Evolutionary conservation across 2,888 invertebrate genomes (phyloP), one percentile per base, ranked within the genome.

Genomic region (Rhodophaea formosa): DNA sequence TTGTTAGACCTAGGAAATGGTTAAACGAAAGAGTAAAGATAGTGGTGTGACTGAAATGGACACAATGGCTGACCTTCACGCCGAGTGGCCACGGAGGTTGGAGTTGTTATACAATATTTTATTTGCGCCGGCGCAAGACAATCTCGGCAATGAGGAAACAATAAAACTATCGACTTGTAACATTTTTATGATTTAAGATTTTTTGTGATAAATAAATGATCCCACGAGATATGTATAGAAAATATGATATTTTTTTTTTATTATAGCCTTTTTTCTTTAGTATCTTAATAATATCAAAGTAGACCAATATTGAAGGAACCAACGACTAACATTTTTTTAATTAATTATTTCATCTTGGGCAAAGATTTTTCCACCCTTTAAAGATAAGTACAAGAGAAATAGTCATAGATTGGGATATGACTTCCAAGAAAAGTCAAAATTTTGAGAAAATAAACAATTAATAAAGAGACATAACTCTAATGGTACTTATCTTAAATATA

Each of bases 41-140:
- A 63, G 61, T 68, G 14, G 65, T 67, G 72, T 77, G 73, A 57
- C 72, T 68, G 39, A 69, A 75, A 61, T 23, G 59, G 58, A 55
- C 66, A 82, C 78, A 83, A 81, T 79, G 67, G 62, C n/a, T 69
- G 81, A 77, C 87, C 88, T 88, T 87, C 82, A 73, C 65, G 72
- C 65, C 47, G 32, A 59, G 59, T 63, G 61, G 55, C 63, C 17
- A 59, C 63, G 57, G 60, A 58, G 59, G 65, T 67, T 61, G 55
- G 62, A 71, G 72, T 70, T 70, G 70, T 73, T 74, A 74, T 71
- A 63, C 64, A 51, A 51, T 39, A 51, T 57, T 62, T 60, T 62
- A 61, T 62, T 56, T 53, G 53, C 56, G 58, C 52, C 43, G 45
- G 62, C 54, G 49, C 35, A 58, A 55, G 43, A 57, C 58, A 61